phyloP scores from a whole-genome alignment of 2,888 invertebrate species.

The Noctua janthe region DNA sequence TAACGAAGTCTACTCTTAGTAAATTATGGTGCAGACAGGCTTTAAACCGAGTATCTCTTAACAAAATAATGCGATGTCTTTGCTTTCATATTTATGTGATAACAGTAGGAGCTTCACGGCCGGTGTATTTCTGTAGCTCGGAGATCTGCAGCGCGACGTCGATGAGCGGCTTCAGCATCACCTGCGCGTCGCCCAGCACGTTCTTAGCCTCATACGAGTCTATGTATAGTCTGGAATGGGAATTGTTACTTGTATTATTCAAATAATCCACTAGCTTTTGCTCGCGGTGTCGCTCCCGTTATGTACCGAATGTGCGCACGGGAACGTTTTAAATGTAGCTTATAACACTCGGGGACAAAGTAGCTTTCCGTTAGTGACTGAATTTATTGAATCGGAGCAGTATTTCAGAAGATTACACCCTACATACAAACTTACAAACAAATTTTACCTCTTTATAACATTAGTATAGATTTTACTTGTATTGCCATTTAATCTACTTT shows the following conservation, averaged over 20 bases:
- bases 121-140: conserved; percentile 95
- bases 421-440: no score
- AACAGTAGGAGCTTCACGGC: conserved; percentile 97
- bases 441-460: no score
- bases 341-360: no score
- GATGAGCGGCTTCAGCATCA: conserved; percentile 96
- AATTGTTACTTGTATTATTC: neutral
- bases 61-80: neutral
- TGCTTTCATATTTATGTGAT: conserved; percentile 93
- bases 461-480: no score
- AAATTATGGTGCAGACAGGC: neutral
- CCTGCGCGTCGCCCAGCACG: conserved; percentile 92
- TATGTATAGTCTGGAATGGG: conserved; percentile 93
- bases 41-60: neutral
- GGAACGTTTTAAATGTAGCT: no score
- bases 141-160: conserved; percentile 96
- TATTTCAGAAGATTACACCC: no score
- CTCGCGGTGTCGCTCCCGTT: no score
- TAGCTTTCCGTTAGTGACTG: no score
- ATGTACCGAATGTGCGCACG: no score
- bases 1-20: neutral
- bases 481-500: no score
- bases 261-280: no score
- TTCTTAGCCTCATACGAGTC: conserved; percentile 97
- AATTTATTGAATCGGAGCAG: no score